Conservation (phyloP, 2,797 vertebrate species). For the Malacoraja senta region DNA sequence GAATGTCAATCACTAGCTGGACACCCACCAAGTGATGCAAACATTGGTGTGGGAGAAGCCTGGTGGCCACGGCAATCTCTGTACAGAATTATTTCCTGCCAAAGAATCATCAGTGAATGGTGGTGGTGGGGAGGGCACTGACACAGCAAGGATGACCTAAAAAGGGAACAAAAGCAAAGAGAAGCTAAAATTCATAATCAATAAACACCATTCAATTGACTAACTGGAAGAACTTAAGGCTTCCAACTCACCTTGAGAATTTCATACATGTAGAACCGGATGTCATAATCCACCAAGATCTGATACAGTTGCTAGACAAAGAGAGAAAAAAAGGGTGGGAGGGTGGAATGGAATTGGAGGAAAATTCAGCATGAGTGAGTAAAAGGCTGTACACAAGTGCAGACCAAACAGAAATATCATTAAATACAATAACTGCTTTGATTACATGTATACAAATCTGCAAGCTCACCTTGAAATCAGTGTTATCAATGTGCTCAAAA, state of each 20-base stretch:
- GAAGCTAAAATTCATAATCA: neutral
- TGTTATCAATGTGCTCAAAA: slow-evolving; percentile 99
- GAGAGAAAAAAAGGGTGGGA: slow-evolving; percentile 40
- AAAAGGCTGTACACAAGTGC: neutral
- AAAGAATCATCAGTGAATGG: neutral
- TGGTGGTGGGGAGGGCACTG: neutral
- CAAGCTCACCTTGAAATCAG: slow-evolving; percentile 92
- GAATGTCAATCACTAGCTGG: slow-evolving; percentile 27
- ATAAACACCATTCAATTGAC: neutral
- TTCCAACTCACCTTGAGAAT: slow-evolving; percentile 81
- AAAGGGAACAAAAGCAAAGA: neutral
- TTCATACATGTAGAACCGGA: slow-evolving; percentile 97
- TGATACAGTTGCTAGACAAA: slow-evolving; percentile 85
- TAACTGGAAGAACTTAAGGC: neutral
- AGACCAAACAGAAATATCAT: neutral
- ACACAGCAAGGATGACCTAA: neutral
- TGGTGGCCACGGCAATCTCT: neutral
- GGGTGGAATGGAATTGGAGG: neutral
- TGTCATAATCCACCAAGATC: slow-evolving; percentile 96
- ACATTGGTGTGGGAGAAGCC: slow-evolving; percentile 1
- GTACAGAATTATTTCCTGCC: neutral
- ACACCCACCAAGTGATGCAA: neutral
- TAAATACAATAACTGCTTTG: neutral
- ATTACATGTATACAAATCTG: neutral
- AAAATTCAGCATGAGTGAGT: slow-evolving; percentile 12